Conservation (phyloP, 1,140 invertebrate genomes). For the Babylonia areolata region DNA sequence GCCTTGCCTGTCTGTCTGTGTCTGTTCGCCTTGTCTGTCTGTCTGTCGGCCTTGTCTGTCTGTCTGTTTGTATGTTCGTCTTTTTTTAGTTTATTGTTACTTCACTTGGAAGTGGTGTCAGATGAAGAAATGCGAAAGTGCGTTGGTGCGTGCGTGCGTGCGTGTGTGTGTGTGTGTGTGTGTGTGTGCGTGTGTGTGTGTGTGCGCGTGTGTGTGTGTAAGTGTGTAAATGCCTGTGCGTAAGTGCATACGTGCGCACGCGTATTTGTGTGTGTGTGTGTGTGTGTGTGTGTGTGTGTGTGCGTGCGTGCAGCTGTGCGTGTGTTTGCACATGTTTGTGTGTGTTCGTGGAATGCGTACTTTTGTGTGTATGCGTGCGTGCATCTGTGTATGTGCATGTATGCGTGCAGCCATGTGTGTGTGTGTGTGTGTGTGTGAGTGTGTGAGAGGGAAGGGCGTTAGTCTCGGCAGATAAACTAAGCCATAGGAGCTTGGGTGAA, state of each 20-base stretch:
- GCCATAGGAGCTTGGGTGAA: no score
- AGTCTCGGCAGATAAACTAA: no score
- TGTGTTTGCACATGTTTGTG: background rate
- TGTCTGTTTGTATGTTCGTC: background rate
- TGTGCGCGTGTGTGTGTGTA: background rate
- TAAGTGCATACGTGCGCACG: background rate
- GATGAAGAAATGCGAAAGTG: background rate
- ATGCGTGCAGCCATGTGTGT: background rate
- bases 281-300: background rate
- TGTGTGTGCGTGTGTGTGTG: background rate
- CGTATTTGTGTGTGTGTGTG: background rate
- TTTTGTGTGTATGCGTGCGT: background rate
- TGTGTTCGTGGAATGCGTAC: background rate
- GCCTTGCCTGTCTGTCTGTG: no score
- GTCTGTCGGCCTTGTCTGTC: no score
- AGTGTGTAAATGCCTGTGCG: background rate
- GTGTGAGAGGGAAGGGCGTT: no score
- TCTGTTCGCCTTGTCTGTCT: no score
- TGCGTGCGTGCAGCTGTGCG: background rate
- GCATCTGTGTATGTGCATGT: background rate
- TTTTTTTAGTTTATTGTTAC: no score
- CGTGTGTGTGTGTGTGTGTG: constrained; percentile 1
- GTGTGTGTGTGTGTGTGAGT: background rate
- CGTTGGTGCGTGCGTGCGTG: constrained; percentile 3
- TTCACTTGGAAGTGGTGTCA: background rate